Evolutionary conservation across 2,888 invertebrate genomes (phyloP), one percentile per base, ranked within the genome.

Genomic region (Ptilodon capucinus): DNA sequence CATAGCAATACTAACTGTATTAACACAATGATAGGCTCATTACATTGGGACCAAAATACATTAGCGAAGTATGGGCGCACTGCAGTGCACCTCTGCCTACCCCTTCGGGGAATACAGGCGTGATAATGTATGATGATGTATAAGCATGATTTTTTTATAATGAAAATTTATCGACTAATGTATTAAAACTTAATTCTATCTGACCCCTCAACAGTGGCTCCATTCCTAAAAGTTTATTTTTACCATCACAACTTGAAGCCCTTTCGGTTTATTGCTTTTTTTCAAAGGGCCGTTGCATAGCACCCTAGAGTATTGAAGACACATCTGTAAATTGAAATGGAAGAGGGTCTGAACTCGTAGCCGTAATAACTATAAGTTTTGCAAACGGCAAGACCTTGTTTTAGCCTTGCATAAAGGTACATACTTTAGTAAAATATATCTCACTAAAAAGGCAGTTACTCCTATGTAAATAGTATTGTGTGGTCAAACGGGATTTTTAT

Each of bases 301-400:
- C 60, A 74, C 79, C 79, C 74, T 61, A 48, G 81, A 76, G 81
- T 74, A 81, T 76, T 68, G 74, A 74, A 79, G 80, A 80, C 79
- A 79, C 78, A 83, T 83, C 74, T 77, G 75, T 78, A 84, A 84
- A 84, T 82, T 84, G 84, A 84, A 84, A 84, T 79, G 68, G 82
- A 84, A 82, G 80, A 80, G 81, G 84, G 82, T 78, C 75, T 73
- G 76, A 79, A 78, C 75, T 81, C 76, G 74, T 75, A 77, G 74
- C 74, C 64, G 77, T 63, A 75, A 79, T 76, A 79, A 77, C 77
- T 76, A 75, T 76, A 79, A 76, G 74, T 74, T 79, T 76, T 73
- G 65, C 62, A 71, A 70, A 69, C 66, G 72, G 69, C 62, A 2
- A n/a, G 18, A 18, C 17, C 11, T 16, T 6, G 34, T 34, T n/a